phyloP scores from a whole-genome alignment of 2,888 invertebrate species.

The Xanthostigma xanthostigma region DNA sequence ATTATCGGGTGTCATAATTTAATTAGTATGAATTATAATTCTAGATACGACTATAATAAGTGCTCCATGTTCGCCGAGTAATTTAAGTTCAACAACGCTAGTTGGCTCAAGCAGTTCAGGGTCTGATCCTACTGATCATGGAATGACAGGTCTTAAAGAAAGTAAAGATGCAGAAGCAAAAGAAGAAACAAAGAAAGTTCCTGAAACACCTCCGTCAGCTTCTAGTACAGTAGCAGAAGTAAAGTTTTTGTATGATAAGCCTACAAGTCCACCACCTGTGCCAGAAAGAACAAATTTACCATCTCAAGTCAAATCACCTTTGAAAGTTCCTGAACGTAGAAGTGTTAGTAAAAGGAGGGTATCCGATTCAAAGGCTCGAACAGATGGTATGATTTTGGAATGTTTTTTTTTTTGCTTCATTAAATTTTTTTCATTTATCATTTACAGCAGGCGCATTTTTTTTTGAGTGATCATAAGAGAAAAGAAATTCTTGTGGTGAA shows the following conservation, averaged over 20 bases:
- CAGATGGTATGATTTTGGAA: too few species aligned
- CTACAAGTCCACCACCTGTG: constrained; percentile 13
- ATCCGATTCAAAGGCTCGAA: constrained; percentile 1
- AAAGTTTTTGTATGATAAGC: constrained; percentile 18
- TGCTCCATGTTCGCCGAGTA: constrained; percentile 57
- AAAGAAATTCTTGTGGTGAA: too few species aligned
- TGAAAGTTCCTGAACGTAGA: constrained; percentile 4
- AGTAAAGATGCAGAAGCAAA: neutral
- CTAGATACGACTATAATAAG: constrained; percentile 32
- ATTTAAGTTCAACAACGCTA: constrained; percentile 55
- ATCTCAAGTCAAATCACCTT: constrained; percentile 4
- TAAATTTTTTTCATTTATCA: too few species aligned
- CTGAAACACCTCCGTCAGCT: constrained; percentile 1
- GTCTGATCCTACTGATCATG: constrained; percentile 19
- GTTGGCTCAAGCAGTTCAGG: constrained; percentile 44
- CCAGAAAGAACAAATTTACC: neutral
- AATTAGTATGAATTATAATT: constrained; percentile 1
- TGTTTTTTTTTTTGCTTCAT: too few species aligned
- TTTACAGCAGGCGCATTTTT: too few species aligned
- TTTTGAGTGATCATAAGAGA: too few species aligned
- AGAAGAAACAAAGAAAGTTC: constrained; percentile 7
- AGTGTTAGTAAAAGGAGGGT: constrained; percentile 6
- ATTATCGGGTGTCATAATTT: too few species aligned
- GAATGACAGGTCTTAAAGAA: constrained; percentile 6
- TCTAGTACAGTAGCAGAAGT: constrained; percentile 9